Evolutionary conservation across 2,797 vertebrate species (phyloP), one percentile per base, ranked within the genome.

Genomic region (Hydrophis major): DNA sequence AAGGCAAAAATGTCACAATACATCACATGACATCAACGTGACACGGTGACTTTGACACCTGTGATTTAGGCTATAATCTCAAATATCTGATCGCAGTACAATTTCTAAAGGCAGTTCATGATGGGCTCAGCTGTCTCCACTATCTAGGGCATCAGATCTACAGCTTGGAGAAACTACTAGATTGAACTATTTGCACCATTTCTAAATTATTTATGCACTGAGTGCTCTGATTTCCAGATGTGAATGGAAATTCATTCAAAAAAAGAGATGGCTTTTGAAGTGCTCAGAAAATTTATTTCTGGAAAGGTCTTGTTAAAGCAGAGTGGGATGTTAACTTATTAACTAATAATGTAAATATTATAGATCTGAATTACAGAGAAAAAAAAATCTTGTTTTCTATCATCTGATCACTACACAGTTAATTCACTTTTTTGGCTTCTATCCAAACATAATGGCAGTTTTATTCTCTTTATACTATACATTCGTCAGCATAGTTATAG

Each of bases 371-470:
- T 88, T 61, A 47, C 88, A 93, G 89, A 47, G 37, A 1, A 16
- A 20, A 20, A 20, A 42, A 83, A 47, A 94, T 59, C 61, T 88
- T 13, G 89, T 56, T 94, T 87, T 95, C 69, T 93, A 94, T 92
- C 93, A 94, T 96, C 94, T 95, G 93, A 96, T 92, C 95, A 92
- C 69, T 92, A 93, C 78, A 94, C 93, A 96, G 95, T 95, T 93
- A 96, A 93, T 95, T 95, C 93, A 56, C 94, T 93, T 94, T 96
- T 95, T 78, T 94, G 47, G 88, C 63, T 87, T 59, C 88, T 91
- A 92, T 86, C 96, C 91, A 92, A 95, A 92, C 89, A 93, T 88
- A 95, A 96, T 56, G 92, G 89, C 93, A 93, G 95, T 6, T 92
- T 95, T 60, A 10, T 93, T 94, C 96, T 89, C 94, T 11, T 94